Percentiles rank a stretch among this genome's conserved stretches.
Conservation (phyloP, 2,888 invertebrate species). For the Chelonus formosanus region DNA sequence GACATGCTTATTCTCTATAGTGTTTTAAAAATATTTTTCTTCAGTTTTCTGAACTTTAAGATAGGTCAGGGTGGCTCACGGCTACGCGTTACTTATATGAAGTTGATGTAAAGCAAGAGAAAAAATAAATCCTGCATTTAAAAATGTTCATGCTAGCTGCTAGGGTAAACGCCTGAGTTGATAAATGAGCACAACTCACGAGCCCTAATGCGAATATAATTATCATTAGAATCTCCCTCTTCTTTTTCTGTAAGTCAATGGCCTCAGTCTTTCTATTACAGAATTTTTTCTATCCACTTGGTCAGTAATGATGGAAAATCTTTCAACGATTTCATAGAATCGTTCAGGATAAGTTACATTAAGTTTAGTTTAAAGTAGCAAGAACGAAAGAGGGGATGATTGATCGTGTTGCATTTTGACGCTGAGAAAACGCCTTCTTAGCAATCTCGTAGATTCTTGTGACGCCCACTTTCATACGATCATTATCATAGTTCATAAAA, state of each 20-base stretch:
- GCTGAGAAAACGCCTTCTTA: slow-evolving; percentile 38
- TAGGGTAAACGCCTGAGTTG: slow-evolving; percentile 44
- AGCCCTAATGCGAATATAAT: slow-evolving; percentile 54
- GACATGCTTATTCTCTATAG: neutral
- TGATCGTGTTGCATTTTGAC: slow-evolving; percentile 46
- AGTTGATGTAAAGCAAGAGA: slow-evolving; percentile 11
- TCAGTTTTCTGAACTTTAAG: neutral
- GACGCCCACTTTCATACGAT: slow-evolving; percentile 33
- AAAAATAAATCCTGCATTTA: slow-evolving; percentile 44
- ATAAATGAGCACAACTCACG: slow-evolving; percentile 49
- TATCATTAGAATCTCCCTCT: slow-evolving; percentile 45
- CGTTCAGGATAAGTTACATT: slow-evolving; percentile 16
- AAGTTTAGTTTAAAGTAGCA: slow-evolving; percentile 30
- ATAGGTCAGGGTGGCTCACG: slow-evolving; percentile 12
- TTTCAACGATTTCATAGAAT: slow-evolving; percentile 1
- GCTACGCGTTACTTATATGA: neutral
- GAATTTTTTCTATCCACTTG: slow-evolving; percentile 32
- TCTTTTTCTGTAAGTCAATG: slow-evolving; percentile 29
- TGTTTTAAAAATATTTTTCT: neutral
- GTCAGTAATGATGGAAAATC: slow-evolving; percentile 7
- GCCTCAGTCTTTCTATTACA: slow-evolving; percentile 38
- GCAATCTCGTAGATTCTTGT: slow-evolving; percentile 29
- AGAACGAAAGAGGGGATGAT: slow-evolving; percentile 40
- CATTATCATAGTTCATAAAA: slow-evolving; percentile 29
- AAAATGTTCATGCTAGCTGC: slow-evolving; percentile 41